Evolutionary conservation across 2,888 invertebrate genomes (phyloP), one percentile per base, ranked within the genome.

Genomic region (Hydrotaea cyrtoneurina): DNA sequence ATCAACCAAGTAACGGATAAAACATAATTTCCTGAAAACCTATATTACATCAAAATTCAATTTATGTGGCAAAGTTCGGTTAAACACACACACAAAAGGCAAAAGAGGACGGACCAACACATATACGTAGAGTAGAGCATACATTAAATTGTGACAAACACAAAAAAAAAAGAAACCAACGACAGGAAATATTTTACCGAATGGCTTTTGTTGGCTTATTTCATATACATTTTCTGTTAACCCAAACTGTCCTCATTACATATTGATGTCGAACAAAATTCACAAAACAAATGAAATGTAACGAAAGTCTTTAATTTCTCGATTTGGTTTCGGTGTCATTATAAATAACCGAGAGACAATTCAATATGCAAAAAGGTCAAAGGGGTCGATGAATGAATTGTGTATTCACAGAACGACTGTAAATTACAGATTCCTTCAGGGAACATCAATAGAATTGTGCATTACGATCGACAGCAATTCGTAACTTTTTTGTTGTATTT

Each of bases 221-320:
- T 57, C 21, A 0, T 10, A 57, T 57, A 23, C 55, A 62, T 31
- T 62, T 31, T n/a, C 15, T 62, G 26, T 62, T 31, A n/a, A 17
- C 10, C n/a, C 26, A 62, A 62, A 26, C 31, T 26, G 26, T 17
- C 31, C 26, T 31, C 31, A 62, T 62, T 62, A 62, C 31, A 31
- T 62, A 62, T 62, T 62, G 36, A 31, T 62, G 17, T 62, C 7
- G 62, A 8, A n/a, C 62, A 8, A 21, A 7, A 62, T 62, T 62
- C 36, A 62, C 31, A 62, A 62, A n/a, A 62, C 62, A n/a, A 23
- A 2, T 31, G 31, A 62, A 62, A 2, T 31, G 31, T 31, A 62
- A 17, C 5, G 62, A 23, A 59, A 1, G 53, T 17, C 53, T 8
- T 15, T 43, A 10, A 50, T 57, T 19, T 57, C 11, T 57, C 55